phyloP scores from a whole-genome alignment of 2,888 invertebrate species.

The Tiliacea citrago region DNA sequence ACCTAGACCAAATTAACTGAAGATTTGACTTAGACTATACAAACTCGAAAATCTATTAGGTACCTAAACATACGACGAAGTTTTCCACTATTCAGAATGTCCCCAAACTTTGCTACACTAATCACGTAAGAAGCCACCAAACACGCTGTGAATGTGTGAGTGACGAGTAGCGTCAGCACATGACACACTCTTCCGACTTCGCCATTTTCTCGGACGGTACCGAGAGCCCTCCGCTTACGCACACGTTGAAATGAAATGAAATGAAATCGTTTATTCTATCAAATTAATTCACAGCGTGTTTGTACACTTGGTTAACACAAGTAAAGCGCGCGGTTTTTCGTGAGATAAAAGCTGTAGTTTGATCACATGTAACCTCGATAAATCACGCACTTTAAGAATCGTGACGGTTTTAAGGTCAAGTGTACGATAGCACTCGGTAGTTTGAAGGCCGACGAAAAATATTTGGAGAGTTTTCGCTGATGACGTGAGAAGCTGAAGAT shows the following conservation, averaged over 20 bases:
- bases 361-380: slow-evolving; percentile 35
- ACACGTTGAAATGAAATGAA: too few species aligned
- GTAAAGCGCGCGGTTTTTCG: too few species aligned
- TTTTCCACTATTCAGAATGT: background rate
- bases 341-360: background rate
- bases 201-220: too few species aligned
- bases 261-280: too few species aligned
- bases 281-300: too few species aligned
- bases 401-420: slow-evolving; percentile 56
- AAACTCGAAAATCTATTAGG: background rate
- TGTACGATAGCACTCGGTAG: slow-evolving; percentile 29
- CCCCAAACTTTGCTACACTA: background rate
- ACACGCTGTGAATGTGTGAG: too few species aligned
- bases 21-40: background rate
- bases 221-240: too few species aligned
- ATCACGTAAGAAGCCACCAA: background rate
- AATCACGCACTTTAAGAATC: slow-evolving; percentile 32
- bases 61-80: slow-evolving; percentile 7
- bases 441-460: slow-evolving; percentile 19
- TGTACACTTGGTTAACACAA: too few species aligned
- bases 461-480: background rate
- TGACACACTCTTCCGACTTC: too few species aligned
- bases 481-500: background rate
- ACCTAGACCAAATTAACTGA: background rate
- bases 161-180: too few species aligned